Conservation (phyloP, 2,113 vertebrate genomes). For the Gymnorhina tibicen region DNA sequence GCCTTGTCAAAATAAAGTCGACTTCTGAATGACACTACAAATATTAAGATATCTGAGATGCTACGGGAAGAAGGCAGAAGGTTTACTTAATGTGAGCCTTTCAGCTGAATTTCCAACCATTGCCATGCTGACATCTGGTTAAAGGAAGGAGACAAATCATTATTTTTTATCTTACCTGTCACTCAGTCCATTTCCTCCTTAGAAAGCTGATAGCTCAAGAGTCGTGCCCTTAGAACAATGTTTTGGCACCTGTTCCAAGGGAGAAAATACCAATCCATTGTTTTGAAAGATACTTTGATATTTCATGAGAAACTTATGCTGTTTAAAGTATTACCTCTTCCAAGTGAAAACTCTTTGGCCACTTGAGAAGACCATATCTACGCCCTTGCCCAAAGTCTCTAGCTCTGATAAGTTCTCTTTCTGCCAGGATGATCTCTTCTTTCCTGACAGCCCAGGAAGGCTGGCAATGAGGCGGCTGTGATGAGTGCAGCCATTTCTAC, state of each 20-base stretch:
- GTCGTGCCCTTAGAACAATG: not conserved
- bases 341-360: not conserved
- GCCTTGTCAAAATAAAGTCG: not conserved
- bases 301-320: not conserved
- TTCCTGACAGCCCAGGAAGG: not conserved
- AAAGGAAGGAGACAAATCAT: not conserved
- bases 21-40: not conserved
- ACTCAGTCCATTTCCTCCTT: not conserved
- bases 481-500: not conserved
- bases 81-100: not conserved
- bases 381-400: rapidly evolving
- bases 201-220: not conserved
- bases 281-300: not conserved
- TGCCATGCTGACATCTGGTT: not conserved
- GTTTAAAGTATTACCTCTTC: not conserved
- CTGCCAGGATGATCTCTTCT: not conserved
- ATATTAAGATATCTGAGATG: not conserved
- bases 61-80: not conserved
- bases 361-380: not conserved
- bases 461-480: rapidly evolving
- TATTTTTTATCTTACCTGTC: not conserved
- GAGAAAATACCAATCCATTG: not conserved
- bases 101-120: not conserved
- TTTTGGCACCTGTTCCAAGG: not conserved
- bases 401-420: not conserved